Base-by-base conservation (phyloP, 2,113 vertebrate species). In the Rutilus rutilus region DNA sequence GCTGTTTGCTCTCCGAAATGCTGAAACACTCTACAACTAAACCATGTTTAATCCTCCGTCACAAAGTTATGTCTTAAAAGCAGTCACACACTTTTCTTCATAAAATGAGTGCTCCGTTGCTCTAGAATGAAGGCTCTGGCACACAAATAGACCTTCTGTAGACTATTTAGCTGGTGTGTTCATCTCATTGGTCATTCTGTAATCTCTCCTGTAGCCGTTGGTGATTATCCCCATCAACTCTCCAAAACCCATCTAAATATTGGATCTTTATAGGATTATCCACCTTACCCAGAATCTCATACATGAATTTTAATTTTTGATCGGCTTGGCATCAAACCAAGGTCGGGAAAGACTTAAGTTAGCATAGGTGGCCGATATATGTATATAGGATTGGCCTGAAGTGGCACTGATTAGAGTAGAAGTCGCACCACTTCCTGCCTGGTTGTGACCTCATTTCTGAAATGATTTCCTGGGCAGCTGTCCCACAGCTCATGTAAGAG, bases 231-330 rank as follows among this genome's bases (percentile, higher is more conserved):
- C 39, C 74, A 82, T 89, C 87, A 88, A 79, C 85, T 82, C 78
- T 54, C 86, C 90, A 83, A 90, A 81, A n/a, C 89, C 87, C 85
- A 80, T 91, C 90, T 86, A 93, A 94, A 94, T 92, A 93, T 91
- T 92, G 91, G 90, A 93, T 94, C 89, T 92, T 89, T 89, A 88
- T 79, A 78, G 90, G 92, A 93, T 94, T 87, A 94, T 93, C 93
- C 80, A 4, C 79, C 65, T 21, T 39, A 84, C 87, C 85, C 36
- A 85, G 84, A 84, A 89, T 83, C 90, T 91, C 85, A 82, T 86
- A 78, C 65, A 82, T 82, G 45, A 88, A 90, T 87, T 89, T 85
- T 67, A 83, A 90, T 90, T 93, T 83, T 93, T 90, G 89, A 89
- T 75, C 91, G 86, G 88, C 79, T 50, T 89, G 90, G 85, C 92